These are phyloP conservation scores for Leptoclinus maculatus DNA, from an alignment of 2,797 vertebrate genomes.

Conservation along the genomic window DNA sequence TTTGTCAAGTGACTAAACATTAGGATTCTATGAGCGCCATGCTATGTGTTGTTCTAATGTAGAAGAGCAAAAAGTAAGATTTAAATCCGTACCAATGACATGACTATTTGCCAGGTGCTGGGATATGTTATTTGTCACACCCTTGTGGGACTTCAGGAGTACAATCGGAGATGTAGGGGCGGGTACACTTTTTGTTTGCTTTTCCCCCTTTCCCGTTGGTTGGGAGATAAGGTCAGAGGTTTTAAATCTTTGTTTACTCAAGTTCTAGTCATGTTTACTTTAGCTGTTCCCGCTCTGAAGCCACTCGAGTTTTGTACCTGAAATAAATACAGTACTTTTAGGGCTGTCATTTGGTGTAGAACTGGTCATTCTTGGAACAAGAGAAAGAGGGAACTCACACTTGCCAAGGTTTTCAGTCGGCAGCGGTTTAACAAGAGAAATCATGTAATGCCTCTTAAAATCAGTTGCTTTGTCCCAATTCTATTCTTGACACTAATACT, in stretches of 20 bases:
- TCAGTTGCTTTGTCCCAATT: not conserved
- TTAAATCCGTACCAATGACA: not conserved
- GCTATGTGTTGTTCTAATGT: not conserved
- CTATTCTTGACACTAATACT: not conserved
- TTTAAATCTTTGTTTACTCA: not conserved
- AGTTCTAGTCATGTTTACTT: not conserved
- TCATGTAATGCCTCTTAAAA: not conserved
- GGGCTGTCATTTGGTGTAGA: not conserved
- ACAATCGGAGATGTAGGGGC: fast-evolving
- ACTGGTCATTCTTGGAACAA: not conserved
- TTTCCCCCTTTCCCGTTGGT: not conserved
- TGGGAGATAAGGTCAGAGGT: not conserved
- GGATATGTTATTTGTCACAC: not conserved
- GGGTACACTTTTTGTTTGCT: not conserved
- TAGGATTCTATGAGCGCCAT: not conserved
- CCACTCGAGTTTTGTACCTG: not conserved
- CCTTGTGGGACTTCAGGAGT: not conserved
- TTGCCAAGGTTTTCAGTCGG: not conserved
- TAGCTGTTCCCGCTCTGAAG: not conserved
- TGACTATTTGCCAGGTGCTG: not conserved
- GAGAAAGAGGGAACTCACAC: not conserved
- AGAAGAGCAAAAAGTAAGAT: not conserved
- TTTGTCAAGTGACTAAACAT: not conserved
- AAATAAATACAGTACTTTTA: constrained; percentile 1
- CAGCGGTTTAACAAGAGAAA: not conserved